phyloP scores from a whole-genome alignment of 2,888 invertebrate species.

The Cosmia trapezina region DNA sequence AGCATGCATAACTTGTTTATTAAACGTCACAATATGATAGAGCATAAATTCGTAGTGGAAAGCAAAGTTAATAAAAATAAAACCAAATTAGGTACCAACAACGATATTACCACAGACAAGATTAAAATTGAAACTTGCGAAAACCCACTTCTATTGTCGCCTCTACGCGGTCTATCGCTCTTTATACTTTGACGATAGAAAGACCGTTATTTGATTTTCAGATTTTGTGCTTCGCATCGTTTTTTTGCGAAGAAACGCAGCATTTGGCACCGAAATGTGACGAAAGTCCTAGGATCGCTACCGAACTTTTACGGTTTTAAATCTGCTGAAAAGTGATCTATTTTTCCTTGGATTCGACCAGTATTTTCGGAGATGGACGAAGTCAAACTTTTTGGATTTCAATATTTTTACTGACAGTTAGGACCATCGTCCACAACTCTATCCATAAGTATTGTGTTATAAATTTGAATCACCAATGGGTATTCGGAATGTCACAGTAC shows the following conservation, averaged over 20 bases:
- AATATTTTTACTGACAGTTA: background rate
- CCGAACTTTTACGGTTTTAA: constrained; percentile 41
- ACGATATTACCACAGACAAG: no score
- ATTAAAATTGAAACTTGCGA: no score
- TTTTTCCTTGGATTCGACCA: background rate
- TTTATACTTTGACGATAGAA: background rate
- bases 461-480: background rate
- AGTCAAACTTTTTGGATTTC: background rate
- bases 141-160: no score
- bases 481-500: background rate
- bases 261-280: constrained; percentile 37
- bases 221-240: constrained; percentile 39
- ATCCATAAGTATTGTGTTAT: background rate
- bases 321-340: constrained; percentile 18
- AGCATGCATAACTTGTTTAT: no score
- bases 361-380: background rate
- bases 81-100: no score
- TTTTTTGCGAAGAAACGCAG: constrained; percentile 43
- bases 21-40: no score
- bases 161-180: background rate
- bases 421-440: background rate
- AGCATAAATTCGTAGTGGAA: no score
- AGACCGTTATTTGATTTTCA: constrained; percentile 54
- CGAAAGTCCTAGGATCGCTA: constrained; percentile 26
- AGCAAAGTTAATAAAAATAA: no score